Evolutionary conservation across 2,888 invertebrate species (phyloP), one percentile per base, ranked within the genome.

Genomic region (Mimas tiliae): DNA sequence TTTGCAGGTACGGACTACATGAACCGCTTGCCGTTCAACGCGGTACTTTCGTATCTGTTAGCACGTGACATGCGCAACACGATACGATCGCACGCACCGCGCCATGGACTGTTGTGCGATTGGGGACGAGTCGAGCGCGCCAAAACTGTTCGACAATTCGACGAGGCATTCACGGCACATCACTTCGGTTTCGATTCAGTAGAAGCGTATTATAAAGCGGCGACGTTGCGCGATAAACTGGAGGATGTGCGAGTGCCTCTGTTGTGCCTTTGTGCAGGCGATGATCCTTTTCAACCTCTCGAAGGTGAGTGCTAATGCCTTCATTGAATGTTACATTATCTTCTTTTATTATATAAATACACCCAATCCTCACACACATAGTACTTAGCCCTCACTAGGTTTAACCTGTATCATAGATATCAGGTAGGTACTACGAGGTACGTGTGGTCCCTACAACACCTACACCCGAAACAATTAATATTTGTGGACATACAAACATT

Each of bases 221-320:
- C 91, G 50, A 75, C 88, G 78, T 83, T 91, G 78, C 82, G 96
- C 78, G 95, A 96, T 80, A 97, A 97, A 89, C 93, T 98, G 73
- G 94, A 95, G 74, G 91, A 90, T 64, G 96, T 98, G 77, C 94
- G 95, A 73, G 96, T 96, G 75, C 98, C 98, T 66, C 93, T 97
- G 74, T 94, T 98, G 72, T 97, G 97, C 80, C 94, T 98, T 58
- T 97, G 96, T 86, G 97, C 98, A 14, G 97, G 96, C 38, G 98
- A 98, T 92, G 98, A 98, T 91, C 97, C 98, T 4, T 97, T 98
- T 90, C 97, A 97, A 85, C 98, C 98, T 9, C 85, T 95, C 70
- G 96, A 72, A 95, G 58, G 58, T 58, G 19, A 14, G 58, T 58
- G 1, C n/a, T 16, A 7, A 8, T 0, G 16, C 16, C 34, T 11